These are phyloP conservation scores for Helicoverpa zea DNA, from an alignment of 1,140 invertebrate species.

Conservation along the genomic window DNA sequence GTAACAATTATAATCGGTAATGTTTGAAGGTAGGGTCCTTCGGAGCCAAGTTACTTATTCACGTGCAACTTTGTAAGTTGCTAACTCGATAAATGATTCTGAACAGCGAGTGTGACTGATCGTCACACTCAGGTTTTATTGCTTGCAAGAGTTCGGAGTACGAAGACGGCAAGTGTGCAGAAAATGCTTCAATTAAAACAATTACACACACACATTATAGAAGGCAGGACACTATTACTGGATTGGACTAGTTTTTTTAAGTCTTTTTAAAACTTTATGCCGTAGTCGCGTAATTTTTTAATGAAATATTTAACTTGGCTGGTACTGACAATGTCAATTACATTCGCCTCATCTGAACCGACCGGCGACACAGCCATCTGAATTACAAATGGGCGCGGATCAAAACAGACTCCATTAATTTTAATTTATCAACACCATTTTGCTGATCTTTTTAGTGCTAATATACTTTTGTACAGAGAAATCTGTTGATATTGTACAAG, in stretches of 20 bases:
- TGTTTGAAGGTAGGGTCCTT: constrained; percentile 49
- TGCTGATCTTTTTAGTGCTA: background rate
- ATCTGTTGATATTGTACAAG: background rate
- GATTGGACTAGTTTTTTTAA: background rate
- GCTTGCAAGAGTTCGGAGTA: too few relatives aligned
- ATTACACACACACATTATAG: too few relatives aligned
- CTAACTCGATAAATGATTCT: constrained; percentile 14
- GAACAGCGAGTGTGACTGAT: background rate
- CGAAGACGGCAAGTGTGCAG: too few relatives aligned
- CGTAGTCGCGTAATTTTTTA: constrained; percentile 46
- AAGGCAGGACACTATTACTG: too few relatives aligned
- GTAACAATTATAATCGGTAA: constrained; percentile 50
- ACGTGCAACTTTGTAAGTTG: constrained; percentile 1
- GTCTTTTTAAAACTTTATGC: constrained; percentile 32
- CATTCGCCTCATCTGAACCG: constrained; percentile 48
- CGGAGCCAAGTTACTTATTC: background rate
- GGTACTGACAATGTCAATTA: constrained; percentile 53
- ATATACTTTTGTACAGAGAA: constrained; percentile 16
- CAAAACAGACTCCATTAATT: constrained; percentile 56
- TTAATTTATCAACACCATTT: constrained; percentile 55
- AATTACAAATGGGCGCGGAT: constrained; percentile 60
- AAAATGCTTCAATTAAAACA: too few relatives aligned
- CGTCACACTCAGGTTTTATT: background rate
- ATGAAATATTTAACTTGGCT: constrained; percentile 54
- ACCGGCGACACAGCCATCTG: constrained; percentile 52